Evolutionary conservation across 1,140 invertebrate genomes (phyloP), one percentile per base, ranked within the genome.

Genomic region (Oreohelix idahoensis): DNA sequence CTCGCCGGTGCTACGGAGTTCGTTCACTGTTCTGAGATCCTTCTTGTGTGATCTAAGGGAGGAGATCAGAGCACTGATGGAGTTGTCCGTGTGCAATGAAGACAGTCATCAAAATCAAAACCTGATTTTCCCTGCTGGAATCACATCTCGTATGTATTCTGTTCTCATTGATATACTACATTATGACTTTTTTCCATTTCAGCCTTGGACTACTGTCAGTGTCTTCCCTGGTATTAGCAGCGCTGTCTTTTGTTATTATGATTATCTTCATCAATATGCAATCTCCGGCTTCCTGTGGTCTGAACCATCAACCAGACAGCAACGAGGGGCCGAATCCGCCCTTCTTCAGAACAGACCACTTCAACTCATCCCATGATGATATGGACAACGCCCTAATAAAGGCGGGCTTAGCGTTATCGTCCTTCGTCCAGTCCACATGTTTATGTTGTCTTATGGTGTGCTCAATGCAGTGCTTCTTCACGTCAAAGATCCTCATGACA

Each of bases 381-480:
- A 49, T 76, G 39, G 97, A 97, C 88, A 95, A 96, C 36, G 95
- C 96, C 83, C 96, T 98, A 42, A 97, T 97, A 91, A 97, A 98
- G 94, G 96, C 98, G 84, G 97, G 96, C 4, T 93, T 97, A 85
- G 96, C 96, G 11, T 93, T 98, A 83, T 96, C 96, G 90, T 96
- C 97, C 20, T 94, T 98, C 80, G 97, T 97, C 36, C 93, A 98
- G 36, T 96, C 96, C 0, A 93, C 98, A 42, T 97, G 98, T 92
- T 94, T 98, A 29, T 97, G 96, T 93, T 98, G 97, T 91, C 94
- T 98, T 58, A 94, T 98, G 84, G 96, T 98, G 81, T 98, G 97
- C 94, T 96, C 96, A 84, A 97, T 97, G 88, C 97, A 98, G 93
- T 97, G 97, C 93, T 94, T 98, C 87, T 98, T 98, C 92, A 96